Evolutionary conservation across 2,888 invertebrate species (phyloP).

Genomic region (Liposcelis brunnea): DNA sequence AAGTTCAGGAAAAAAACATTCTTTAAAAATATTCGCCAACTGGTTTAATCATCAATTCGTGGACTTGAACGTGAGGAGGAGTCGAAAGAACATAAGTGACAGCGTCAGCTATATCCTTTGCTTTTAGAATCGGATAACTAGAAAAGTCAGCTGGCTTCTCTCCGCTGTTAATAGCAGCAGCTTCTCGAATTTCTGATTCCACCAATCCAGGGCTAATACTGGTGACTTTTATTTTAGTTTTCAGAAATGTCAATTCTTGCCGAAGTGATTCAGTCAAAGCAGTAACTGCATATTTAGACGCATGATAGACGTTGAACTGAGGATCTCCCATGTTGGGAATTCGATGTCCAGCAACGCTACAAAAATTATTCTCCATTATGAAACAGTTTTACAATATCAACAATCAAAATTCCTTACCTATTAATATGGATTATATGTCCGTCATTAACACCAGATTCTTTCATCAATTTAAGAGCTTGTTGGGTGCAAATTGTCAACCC

Average conservation of each 20-base stretch:
- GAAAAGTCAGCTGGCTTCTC: not conserved
- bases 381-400: no score
- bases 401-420: no score
- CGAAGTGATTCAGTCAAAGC: slow-evolving; percentile 25
- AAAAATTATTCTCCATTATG: no score
- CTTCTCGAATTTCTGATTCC: not conserved
- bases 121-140: not conserved
- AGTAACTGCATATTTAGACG: slow-evolving; percentile 25
- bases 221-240: slow-evolving; percentile 15
- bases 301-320: slow-evolving; percentile 19
- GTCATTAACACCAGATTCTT: no score
- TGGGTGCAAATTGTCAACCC: no score
- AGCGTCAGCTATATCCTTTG: not conserved
- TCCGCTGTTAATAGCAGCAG: no score
- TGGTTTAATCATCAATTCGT: not conserved
- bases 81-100: not conserved
- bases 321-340: slow-evolving; percentile 9
- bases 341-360: slow-evolving; percentile 22
- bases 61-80: not conserved
- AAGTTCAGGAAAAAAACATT: no score
- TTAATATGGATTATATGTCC: no score
- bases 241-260: slow-evolving; percentile 21
- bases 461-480: no score
- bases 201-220: not conserved
- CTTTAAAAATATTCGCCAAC: no score